Conservation (phyloP, 2,888 invertebrate species). For the Julus scandinavius region DNA sequence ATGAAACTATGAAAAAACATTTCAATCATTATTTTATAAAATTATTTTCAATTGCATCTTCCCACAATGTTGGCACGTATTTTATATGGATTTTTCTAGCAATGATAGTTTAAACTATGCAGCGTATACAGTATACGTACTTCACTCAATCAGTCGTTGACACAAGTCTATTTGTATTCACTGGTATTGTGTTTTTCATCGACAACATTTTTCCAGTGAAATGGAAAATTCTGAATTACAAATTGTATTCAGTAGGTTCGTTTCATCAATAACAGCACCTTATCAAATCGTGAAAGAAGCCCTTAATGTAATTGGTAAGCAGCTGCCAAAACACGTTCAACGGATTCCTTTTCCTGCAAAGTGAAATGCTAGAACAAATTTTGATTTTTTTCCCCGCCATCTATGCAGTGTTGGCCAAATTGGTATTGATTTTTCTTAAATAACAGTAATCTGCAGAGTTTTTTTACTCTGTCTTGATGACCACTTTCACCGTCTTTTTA, state of each 20-base stretch:
- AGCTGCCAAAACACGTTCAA: conserved; percentile 28
- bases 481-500: conserved; percentile 34
- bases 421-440: conserved; percentile 41
- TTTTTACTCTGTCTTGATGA: conserved; percentile 14
- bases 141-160: background rate
- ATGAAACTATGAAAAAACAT: too few relatives aligned
- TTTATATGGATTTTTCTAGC: too few relatives aligned
- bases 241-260: background rate
- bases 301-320: conserved; percentile 4
- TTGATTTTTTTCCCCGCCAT: background rate
- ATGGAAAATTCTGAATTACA: background rate
- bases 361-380: conserved; percentile 18
- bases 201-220: background rate
- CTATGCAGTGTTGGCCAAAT: conserved; percentile 7
- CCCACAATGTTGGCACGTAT: too few relatives aligned
- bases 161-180: background rate
- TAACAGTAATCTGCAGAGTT: background rate
- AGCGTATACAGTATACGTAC: background rate
- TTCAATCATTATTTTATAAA: too few relatives aligned
- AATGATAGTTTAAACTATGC: background rate
- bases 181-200: background rate
- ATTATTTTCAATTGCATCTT: too few relatives aligned
- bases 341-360: background rate
- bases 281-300: conserved; percentile 7
- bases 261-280: background rate